phyloP scores from a whole-genome alignment of 92 coral and sea anemone species.

The Zoanthus solanderi region DNA sequence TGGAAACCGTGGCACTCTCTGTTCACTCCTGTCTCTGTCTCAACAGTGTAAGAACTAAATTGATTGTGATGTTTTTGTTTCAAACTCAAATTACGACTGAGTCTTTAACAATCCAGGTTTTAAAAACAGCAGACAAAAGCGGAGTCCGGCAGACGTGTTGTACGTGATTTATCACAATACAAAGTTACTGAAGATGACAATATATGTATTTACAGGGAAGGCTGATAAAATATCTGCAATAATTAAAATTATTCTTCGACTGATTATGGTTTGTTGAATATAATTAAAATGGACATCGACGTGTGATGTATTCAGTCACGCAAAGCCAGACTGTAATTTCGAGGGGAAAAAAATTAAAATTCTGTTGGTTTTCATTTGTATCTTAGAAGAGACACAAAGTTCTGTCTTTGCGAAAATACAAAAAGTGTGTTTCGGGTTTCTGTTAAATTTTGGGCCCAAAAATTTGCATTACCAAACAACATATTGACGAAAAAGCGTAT shows the following conservation, averaged over 20 bases:
- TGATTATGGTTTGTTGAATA: slow-evolving; percentile 8
- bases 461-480: background rate
- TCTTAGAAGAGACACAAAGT: background rate
- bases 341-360: slow-evolving; percentile 14
- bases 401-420: background rate
- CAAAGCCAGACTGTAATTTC: background rate
- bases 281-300: background rate
- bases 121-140: background rate
- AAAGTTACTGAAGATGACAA: background rate
- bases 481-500: too few species aligned
- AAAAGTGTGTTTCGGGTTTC: background rate
- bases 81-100: slow-evolving; percentile 7
- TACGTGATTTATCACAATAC: background rate
- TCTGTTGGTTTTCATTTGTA: background rate
- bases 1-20: slow-evolving; percentile 10
- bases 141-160: background rate
- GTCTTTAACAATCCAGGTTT: slow-evolving; percentile 6
- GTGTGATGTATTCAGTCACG: background rate
- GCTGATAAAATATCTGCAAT: background rate
- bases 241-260: slow-evolving; percentile 8
- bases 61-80: slow-evolving; percentile 14
- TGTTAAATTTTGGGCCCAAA: slow-evolving; percentile 3
- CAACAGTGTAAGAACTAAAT: slow-evolving; percentile 16
- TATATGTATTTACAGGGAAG: slow-evolving; percentile 3
- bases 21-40: slow-evolving; percentile 22